These are phyloP conservation scores for Aphelinus certus DNA, from an alignment of 1,140 invertebrate genomes.

Conservation along the genomic window DNA sequence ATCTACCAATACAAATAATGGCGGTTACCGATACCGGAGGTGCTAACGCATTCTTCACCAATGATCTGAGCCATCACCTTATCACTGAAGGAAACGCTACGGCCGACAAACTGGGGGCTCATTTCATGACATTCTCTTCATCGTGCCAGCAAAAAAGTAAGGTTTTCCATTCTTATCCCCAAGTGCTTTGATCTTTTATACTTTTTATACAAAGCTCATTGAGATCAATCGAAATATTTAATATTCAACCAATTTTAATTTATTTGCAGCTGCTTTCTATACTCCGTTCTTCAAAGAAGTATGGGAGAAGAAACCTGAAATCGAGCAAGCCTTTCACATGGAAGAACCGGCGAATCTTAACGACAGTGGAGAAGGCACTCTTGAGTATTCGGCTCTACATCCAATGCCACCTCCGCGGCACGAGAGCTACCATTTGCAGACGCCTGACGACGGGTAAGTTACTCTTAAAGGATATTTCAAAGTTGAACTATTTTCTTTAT, in stretches of 20 bases:
- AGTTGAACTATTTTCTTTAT: background rate
- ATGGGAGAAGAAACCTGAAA: conserved; percentile 95
- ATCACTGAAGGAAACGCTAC: conserved; percentile 93
- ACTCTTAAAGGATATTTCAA: conserved; percentile 32
- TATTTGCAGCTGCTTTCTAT: conserved; percentile 86
- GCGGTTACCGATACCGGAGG: conserved; percentile 90
- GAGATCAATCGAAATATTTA: background rate
- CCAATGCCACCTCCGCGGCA: conserved; percentile 75
- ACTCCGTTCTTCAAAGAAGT: conserved; percentile 96
- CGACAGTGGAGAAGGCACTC: conserved; percentile 76
- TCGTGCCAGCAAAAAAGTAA: conserved; percentile 86
- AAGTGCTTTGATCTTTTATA: too few species aligned
- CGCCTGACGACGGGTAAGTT: conserved; percentile 72
- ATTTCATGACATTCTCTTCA: conserved; percentile 89
- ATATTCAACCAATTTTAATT: background rate
- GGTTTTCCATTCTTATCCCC: conserved; percentile 29
- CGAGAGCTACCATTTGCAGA: conserved; percentile 75
- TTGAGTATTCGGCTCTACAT: conserved; percentile 73
- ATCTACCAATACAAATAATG: conserved; percentile 94
- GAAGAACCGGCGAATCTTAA: conserved; percentile 77
- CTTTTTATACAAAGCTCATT: background rate
- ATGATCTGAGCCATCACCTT: conserved; percentile 87
- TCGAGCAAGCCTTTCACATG: conserved; percentile 91
- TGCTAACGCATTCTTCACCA: conserved; percentile 89
- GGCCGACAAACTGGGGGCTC: conserved; percentile 90